Percentiles rank a stretch among this genome's conserved stretches.
These are phyloP conservation scores for Apantesis nais DNA, from an alignment of 2,888 invertebrate genomes.

Conservation along the genomic window DNA sequence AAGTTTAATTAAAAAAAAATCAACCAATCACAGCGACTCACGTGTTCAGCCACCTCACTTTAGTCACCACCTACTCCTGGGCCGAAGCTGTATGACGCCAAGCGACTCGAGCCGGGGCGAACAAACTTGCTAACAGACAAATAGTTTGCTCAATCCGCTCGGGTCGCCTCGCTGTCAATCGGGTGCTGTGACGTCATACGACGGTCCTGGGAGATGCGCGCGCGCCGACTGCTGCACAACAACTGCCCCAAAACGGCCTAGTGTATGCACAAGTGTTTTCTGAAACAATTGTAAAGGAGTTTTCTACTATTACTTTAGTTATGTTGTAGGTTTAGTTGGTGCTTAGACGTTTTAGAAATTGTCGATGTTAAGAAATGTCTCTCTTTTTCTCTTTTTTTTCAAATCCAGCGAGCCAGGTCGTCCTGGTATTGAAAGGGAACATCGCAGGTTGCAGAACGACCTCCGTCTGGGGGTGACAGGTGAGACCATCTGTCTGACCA, in stretches of 20 bases:
- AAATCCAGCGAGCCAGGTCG: background rate
- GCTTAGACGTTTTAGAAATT: constrained; percentile 34
- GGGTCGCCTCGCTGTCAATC: constrained; percentile 73
- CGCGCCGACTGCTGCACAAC: constrained; percentile 61
- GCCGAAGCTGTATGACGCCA: constrained; percentile 58
- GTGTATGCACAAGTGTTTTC: constrained; percentile 82
- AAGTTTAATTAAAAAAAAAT: constrained; percentile 20
- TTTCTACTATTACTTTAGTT: constrained; percentile 81
- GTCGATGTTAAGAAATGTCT: background rate
- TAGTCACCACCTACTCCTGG: background rate
- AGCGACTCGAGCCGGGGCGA: constrained; percentile 86
- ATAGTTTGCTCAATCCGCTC: constrained; percentile 86
- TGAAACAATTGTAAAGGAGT: constrained; percentile 81
- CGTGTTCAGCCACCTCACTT: constrained; percentile 44
- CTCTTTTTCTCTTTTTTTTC: background rate
- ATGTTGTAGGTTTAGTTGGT: constrained; percentile 61
- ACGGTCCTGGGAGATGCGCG: constrained; percentile 46
- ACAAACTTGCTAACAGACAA: constrained; percentile 78
- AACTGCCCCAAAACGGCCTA: constrained; percentile 67
- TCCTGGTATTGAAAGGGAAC: background rate
- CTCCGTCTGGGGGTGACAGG: no score
- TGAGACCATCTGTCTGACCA: no score
- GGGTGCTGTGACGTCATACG: constrained; percentile 37
- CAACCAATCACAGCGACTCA: constrained; percentile 54
- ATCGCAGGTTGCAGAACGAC: no score